Conservation (phyloP, 2,888 invertebrate genomes). For the Operophtera brumata region DNA sequence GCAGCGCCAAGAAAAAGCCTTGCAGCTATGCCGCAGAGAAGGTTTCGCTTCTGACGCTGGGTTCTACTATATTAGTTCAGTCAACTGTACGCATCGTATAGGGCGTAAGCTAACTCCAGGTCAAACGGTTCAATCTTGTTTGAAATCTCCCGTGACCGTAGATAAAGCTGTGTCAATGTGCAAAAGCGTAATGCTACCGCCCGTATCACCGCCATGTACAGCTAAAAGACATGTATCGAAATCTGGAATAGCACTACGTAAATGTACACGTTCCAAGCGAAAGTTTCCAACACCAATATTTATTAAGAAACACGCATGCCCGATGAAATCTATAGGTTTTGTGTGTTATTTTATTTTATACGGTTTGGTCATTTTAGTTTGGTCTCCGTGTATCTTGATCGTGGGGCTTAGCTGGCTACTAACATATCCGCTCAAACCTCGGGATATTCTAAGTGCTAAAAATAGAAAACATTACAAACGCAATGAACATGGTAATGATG, state of each 20-base stretch:
- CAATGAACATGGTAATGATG: background rate
- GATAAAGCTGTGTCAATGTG: slow-evolving; percentile 6
- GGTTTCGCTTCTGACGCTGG: background rate
- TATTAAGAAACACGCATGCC: too few relatives aligned
- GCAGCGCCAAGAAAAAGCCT: background rate
- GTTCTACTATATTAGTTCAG: background rate
- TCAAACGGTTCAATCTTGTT: background rate
- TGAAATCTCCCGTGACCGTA: background rate
- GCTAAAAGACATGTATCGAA: background rate
- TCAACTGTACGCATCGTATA: background rate
- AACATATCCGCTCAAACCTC: slow-evolving; percentile 4
- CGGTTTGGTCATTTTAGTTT: slow-evolving; percentile 2
- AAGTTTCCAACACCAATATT: too few relatives aligned
- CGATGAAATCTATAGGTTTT: too few relatives aligned
- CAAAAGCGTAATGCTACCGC: background rate
- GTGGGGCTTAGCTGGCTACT: slow-evolving; percentile 5
- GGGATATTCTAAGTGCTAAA: background rate
- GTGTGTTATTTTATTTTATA: slow-evolving; percentile 10
- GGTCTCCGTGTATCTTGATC: slow-evolving; percentile 16
- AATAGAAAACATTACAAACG: background rate
- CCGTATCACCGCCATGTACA: background rate
- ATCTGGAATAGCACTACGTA: background rate
- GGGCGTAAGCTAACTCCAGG: background rate
- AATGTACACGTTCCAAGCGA: background rate
- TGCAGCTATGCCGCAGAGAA: background rate